Conservation (phyloP, 2,797 vertebrate genomes). For the Labeo calbasu region DNA sequence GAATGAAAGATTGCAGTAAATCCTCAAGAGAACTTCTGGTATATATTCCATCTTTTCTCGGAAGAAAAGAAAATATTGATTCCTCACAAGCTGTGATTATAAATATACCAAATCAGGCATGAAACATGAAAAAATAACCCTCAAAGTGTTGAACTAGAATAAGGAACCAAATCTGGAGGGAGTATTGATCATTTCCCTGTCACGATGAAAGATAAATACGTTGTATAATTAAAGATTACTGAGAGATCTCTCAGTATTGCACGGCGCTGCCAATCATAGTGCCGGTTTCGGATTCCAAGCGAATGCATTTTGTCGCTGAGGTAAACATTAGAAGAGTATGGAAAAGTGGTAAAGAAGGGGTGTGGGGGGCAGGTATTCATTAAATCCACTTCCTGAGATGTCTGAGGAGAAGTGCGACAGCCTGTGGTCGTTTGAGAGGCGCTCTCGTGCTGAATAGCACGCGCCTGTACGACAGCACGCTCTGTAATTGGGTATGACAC, state of each 20-base stretch:
- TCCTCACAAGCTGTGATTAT: conserved; percentile 9
- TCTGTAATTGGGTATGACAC: conserved; percentile 79
- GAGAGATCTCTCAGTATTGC: conserved; percentile 17
- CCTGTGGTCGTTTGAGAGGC: conserved; percentile 42
- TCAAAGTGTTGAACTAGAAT: conserved; percentile 14
- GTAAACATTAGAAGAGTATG: background rate
- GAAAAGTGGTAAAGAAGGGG: background rate
- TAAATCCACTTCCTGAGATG: conserved; percentile 25
- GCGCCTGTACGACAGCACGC: conserved; percentile 51
- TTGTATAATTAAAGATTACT: conserved; percentile 7
- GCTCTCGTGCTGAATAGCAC: conserved; percentile 43
- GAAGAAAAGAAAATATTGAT: conserved; percentile 28
- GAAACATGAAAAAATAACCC: conserved; percentile 16
- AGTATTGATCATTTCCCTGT: conserved; percentile 25
- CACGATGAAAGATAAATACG: conserved; percentile 13
- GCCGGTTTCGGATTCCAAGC: background rate
- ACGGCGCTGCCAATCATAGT: conserved; percentile 22
- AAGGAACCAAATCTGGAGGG: conserved; percentile 9
- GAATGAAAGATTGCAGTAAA: conserved; percentile 3
- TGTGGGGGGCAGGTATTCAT: conserved; percentile 29
- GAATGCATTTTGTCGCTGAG: background rate
- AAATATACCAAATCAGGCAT: conserved; percentile 16
- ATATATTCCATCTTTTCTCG: background rate
- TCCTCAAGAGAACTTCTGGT: conserved; percentile 8
- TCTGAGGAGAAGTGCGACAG: conserved; percentile 26